Conservation (phyloP, 1,140 invertebrate genomes). For the Ephestia elutella region DNA sequence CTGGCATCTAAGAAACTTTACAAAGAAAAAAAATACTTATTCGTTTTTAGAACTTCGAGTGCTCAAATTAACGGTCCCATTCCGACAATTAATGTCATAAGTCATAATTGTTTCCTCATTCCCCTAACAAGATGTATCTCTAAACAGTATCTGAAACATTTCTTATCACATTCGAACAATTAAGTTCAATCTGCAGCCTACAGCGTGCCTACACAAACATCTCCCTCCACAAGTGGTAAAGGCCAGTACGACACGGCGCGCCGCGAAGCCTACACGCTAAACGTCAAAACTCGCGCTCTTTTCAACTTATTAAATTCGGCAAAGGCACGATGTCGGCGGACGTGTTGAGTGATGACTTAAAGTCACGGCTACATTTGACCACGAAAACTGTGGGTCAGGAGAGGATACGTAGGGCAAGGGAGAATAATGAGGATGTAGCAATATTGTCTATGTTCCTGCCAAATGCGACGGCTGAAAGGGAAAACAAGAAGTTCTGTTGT, state of each 20-base stretch:
- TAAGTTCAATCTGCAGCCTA: slow-evolving; percentile 56
- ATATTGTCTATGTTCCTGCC: slow-evolving; percentile 88
- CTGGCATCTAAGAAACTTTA: too few species aligned
- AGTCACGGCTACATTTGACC: slow-evolving; percentile 81
- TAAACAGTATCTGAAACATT: slow-evolving; percentile 22
- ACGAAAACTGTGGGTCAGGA: slow-evolving; percentile 85
- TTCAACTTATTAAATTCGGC: slow-evolving; percentile 28
- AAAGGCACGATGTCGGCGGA: slow-evolving; percentile 80
- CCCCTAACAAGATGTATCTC: slow-evolving; percentile 13
- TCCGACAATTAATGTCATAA: slow-evolving; percentile 10
- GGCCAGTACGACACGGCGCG: slow-evolving; percentile 48
- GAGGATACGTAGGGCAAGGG: slow-evolving; percentile 82
- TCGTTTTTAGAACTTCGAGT: too few species aligned
- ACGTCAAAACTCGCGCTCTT: slow-evolving; percentile 35
- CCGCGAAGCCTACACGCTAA: slow-evolving; percentile 52
- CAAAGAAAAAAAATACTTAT: too few species aligned
- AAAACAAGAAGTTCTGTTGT: slow-evolving; percentile 85
- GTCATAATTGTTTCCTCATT: slow-evolving; percentile 13
- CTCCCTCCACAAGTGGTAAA: slow-evolving; percentile 21
- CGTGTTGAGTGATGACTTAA: slow-evolving; percentile 84
- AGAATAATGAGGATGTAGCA: slow-evolving; percentile 89
- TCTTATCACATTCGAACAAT: slow-evolving; percentile 39
- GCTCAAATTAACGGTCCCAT: slow-evolving; percentile 3
- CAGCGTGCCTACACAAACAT: slow-evolving; percentile 24
- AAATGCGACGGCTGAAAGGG: slow-evolving; percentile 78